Evolutionary conservation across 30 jellyfish, hydroid and myxozoan species (phyloP).

Genomic region (Cassiopea andromeda): DNA sequence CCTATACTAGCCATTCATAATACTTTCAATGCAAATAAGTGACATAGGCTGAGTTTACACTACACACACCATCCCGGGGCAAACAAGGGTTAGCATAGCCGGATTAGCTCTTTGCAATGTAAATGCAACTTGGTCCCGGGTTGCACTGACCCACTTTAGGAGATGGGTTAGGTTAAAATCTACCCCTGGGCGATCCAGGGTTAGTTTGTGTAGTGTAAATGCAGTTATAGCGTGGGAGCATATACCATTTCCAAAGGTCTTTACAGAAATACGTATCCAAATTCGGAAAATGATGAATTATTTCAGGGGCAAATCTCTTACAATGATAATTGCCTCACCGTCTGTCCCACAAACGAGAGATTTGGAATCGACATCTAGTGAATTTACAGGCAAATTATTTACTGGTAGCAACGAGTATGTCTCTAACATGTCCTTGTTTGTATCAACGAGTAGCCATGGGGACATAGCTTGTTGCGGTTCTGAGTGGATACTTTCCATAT

Average conservation of each 20-base stretch:
- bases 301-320: constrained; percentile 80
- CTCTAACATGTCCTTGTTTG: constrained; percentile 89
- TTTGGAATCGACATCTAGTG: constrained; percentile 73
- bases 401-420: constrained; percentile 90
- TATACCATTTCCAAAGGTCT: background rate
- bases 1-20: too few species aligned
- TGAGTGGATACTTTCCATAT: constrained; percentile 24
- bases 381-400: constrained; percentile 77
- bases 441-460: constrained; percentile 85
- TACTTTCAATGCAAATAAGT: too few species aligned
- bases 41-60: too few species aligned
- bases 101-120: too few species aligned
- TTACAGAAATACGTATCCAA: background rate
- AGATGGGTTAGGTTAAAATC: background rate
- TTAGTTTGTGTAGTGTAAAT: background rate
- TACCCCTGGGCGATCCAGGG: background rate
- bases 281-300: background rate
- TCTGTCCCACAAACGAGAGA: constrained; percentile 91
- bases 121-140: too few species aligned
- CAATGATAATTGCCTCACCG: constrained; percentile 86
- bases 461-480: constrained; percentile 30
- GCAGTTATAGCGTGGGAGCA: background rate
- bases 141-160: too few species aligned
- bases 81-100: too few species aligned
- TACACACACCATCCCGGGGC: too few species aligned